Percentiles rank a stretch among this genome's conserved stretches.
Conservation (phyloP, 1,140 invertebrate genomes). For the Pomacea maculata region DNA sequence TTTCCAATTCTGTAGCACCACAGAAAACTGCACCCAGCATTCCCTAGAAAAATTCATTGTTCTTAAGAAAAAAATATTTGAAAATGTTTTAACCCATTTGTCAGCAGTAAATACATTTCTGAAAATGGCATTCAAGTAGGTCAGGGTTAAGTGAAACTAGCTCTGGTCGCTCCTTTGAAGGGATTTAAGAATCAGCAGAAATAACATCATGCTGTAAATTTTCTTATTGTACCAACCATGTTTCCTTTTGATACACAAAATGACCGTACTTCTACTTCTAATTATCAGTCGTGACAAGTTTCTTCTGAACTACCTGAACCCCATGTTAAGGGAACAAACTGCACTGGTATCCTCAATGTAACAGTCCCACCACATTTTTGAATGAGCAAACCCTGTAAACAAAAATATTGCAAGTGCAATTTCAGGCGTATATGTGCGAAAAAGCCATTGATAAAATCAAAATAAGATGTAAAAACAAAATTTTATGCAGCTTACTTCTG, state of each 20-base stretch:
- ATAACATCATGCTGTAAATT: no score
- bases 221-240: no score
- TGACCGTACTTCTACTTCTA: no score
- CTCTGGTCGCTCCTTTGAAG: no score
- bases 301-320: neutral
- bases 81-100: neutral
- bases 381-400: neutral
- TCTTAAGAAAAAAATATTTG: neutral
- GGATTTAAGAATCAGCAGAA: no score
- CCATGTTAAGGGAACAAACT: neutral
- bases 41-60: no score
- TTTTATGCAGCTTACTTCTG: conserved; percentile 74
- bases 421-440: neutral
- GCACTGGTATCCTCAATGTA: neutral
- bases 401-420: neutral
- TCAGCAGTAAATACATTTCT: neutral
- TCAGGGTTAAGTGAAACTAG: no score
- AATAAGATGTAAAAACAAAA: neutral
- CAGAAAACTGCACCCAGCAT: no score
- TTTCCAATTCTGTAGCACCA: no score
- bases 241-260: no score
- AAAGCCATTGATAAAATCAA: neutral
- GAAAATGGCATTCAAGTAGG: no score
- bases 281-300: neutral
- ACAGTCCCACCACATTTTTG: neutral